Evolutionary conservation across 2,797 vertebrate species (phyloP).

Genomic region (Centroberyx gerrardi): DNA sequence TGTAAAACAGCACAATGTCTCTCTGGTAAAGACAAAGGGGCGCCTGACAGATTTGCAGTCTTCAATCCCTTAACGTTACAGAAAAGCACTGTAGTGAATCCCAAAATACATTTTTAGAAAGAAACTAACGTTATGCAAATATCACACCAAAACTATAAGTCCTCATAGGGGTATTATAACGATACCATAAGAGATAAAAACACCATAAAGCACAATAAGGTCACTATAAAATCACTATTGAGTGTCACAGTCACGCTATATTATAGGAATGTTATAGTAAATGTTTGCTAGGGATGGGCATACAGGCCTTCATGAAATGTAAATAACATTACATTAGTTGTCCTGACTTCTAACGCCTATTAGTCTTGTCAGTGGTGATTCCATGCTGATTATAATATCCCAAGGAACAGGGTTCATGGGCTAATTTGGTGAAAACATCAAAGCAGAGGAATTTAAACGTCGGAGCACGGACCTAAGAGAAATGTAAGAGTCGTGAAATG

Average conservation of each 20-base stretch:
- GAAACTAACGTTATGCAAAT: not conserved
- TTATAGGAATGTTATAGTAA: not conserved
- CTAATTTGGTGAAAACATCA: not conserved
- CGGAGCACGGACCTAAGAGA: not conserved
- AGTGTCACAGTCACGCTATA: constrained; percentile 3
- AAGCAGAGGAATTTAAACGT: constrained; percentile 13
- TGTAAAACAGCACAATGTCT: constrained; percentile 13
- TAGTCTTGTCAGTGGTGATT: too few species aligned
- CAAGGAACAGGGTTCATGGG: not conserved
- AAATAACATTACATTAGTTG: not conserved
- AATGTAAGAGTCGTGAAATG: constrained; percentile 6
- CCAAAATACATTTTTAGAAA: not conserved
- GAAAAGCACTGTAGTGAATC: not conserved
- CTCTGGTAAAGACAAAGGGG: constrained; percentile 3
- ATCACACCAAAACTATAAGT: not conserved
- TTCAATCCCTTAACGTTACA: not conserved
- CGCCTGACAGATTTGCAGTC: not conserved
- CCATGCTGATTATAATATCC: too few species aligned
- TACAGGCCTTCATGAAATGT: constrained; percentile 7
- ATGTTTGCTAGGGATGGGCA: not conserved
- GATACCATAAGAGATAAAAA: not conserved
- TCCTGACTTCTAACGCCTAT: not conserved
- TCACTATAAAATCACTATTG: not conserved
- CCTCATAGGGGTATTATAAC: not conserved
- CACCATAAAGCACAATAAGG: not conserved